phyloP scores from a whole-genome alignment of 2,888 invertebrate species.

The Anoplius nigerrimus region DNA sequence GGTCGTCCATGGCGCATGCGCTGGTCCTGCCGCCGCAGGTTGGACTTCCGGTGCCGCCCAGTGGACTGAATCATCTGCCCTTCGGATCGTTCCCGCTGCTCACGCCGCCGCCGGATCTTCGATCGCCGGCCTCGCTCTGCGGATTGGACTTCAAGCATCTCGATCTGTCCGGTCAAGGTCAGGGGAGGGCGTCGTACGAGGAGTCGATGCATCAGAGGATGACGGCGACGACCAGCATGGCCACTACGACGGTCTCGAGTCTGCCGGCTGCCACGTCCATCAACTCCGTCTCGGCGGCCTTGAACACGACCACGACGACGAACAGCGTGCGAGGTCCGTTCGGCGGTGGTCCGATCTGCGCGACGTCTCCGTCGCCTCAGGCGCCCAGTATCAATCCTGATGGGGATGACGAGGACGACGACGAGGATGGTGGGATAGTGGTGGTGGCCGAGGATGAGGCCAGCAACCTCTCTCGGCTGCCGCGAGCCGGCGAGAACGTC shows the following conservation, averaged over 20 bases:
- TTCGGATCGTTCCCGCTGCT: conserved; percentile 88
- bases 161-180: conserved; percentile 77
- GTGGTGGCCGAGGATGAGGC: conserved; percentile 84
- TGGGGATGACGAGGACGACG: conserved; percentile 74
- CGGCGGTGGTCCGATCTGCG: conserved; percentile 56
- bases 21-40: conserved; percentile 85
- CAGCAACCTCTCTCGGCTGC: conserved; percentile 63
- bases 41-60: conserved; percentile 80
- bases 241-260: conserved; percentile 22
- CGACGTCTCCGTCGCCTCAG: conserved; percentile 59
- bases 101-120: conserved; percentile 82
- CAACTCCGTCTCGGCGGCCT: background rate
- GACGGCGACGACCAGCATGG: conserved; percentile 76
- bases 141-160: conserved; percentile 82
- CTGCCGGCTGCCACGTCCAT: background rate
- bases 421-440: conserved; percentile 85
- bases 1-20: conserved; percentile 91
- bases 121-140: conserved; percentile 77
- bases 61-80: conserved; percentile 83
- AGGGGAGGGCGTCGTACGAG: conserved; percentile 70
- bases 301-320: conserved; percentile 74
- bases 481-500: conserved; percentile 65
- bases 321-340: conserved; percentile 61
- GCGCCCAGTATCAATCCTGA: conserved; percentile 63
- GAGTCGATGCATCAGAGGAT: conserved; percentile 79